Conservation (phyloP, 2,113 vertebrate species). For the Gopherus flavomarginatus region DNA sequence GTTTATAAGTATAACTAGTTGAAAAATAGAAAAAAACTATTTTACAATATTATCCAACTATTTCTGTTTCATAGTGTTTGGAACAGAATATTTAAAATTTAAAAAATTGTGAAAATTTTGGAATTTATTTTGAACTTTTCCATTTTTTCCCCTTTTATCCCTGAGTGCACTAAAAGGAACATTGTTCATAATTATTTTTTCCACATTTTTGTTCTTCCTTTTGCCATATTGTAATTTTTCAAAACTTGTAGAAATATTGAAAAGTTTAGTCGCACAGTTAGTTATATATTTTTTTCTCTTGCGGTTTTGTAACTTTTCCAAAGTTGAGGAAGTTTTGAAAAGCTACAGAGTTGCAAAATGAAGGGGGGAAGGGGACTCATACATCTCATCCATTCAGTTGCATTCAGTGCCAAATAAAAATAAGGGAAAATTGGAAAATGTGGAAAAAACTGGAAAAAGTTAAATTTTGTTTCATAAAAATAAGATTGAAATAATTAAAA, state of each 20-base stretch:
- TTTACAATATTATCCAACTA: background rate
- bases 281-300: background rate
- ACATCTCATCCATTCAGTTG: background rate
- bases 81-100: background rate
- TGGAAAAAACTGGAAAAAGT: background rate
- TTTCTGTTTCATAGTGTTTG: background rate
- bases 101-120: background rate
- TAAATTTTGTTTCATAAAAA: background rate
- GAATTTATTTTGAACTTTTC: background rate
- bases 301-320: background rate
- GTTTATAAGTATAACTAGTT: background rate
- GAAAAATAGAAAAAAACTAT: background rate
- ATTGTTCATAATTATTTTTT: background rate
- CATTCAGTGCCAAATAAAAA: background rate
- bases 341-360: background rate
- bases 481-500: background rate
- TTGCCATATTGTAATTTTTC: background rate
- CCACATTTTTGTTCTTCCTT: background rate
- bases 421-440: background rate
- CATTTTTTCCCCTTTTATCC: background rate
- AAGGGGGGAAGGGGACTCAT: background rate
- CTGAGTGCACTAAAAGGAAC: background rate
- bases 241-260: background rate
- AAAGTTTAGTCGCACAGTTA: background rate
- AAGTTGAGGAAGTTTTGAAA: background rate